phyloP scores from a whole-genome alignment of 2,797 vertebrate genomes.

The Myiotriccus ornatus region DNA sequence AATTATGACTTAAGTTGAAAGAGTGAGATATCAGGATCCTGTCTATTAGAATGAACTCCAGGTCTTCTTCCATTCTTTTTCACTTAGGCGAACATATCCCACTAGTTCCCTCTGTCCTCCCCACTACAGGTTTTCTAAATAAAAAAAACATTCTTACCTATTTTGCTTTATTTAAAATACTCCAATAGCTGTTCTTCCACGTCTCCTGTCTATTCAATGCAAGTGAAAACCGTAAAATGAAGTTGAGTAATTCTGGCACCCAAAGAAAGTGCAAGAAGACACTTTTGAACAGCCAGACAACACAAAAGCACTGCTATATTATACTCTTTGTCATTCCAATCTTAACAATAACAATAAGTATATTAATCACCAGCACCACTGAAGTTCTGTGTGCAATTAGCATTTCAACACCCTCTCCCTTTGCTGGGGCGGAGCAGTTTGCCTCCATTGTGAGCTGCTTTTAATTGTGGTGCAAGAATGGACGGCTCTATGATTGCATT shows the following conservation, averaged over 20 bases:
- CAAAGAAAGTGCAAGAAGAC: slow-evolving; percentile 69
- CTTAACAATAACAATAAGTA: slow-evolving; percentile 72
- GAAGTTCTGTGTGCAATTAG: slow-evolving; percentile 64
- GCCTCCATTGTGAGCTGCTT: slow-evolving; percentile 28
- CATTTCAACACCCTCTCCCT: slow-evolving; percentile 55
- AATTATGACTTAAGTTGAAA: background rate
- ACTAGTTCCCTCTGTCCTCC: background rate
- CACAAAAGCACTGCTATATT: slow-evolving; percentile 58
- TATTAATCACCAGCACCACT: slow-evolving; percentile 70
- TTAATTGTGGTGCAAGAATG: slow-evolving; percentile 58
- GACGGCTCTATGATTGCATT: background rate
- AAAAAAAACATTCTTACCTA: background rate
- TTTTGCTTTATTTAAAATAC: slow-evolving; percentile 41
- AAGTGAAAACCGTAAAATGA: slow-evolving; percentile 70
- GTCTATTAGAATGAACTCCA: background rate
- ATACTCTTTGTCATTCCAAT: slow-evolving; percentile 74
- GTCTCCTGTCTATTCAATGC: slow-evolving; percentile 71
- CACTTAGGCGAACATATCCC: background rate
- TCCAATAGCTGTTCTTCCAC: slow-evolving; percentile 59
- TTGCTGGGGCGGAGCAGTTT: slow-evolving; percentile 26
- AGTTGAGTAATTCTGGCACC: slow-evolving; percentile 76
- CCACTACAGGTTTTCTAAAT: background rate
- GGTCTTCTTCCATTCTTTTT: background rate
- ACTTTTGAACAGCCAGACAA: slow-evolving; percentile 72
- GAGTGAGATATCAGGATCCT: background rate